Percentiles rank a stretch among this genome's conserved stretches.
These are phyloP conservation scores for Drosophila paulistorum DNA, from an alignment of 1,140 invertebrate genomes.

Conservation along the genomic window DNA sequence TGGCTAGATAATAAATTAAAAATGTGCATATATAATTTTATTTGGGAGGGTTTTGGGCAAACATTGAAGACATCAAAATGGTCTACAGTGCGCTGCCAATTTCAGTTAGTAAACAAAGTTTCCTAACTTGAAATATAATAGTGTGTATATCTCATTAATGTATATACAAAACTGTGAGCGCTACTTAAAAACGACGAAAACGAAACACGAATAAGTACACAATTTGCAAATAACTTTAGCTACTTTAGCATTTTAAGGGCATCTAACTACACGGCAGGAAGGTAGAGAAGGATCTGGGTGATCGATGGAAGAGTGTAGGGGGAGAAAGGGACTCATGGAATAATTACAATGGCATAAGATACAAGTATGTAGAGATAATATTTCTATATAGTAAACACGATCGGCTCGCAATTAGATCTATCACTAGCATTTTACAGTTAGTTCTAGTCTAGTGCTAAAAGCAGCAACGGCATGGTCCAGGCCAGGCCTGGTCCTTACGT, in stretches of 20 bases:
- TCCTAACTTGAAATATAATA: not conserved
- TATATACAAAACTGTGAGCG: slow-evolving; percentile 51
- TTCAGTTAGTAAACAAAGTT: slow-evolving; percentile 7
- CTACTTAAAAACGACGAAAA: slow-evolving; percentile 59
- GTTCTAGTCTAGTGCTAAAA: slow-evolving; percentile 73
- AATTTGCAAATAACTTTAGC: slow-evolving; percentile 70
- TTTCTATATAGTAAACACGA: slow-evolving; percentile 68
- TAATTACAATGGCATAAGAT: slow-evolving; percentile 70
- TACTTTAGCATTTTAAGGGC: slow-evolving; percentile 47
- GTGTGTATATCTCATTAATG: slow-evolving; percentile 19
- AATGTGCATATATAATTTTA: slow-evolving; percentile 18
- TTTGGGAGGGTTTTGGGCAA: slow-evolving; percentile 19
- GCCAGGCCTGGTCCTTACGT: slow-evolving; percentile 49
- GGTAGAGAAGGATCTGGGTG: slow-evolving; percentile 16
- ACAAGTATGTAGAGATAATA: slow-evolving; percentile 29
- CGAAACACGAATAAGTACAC: slow-evolving; percentile 76
- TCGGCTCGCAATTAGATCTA: slow-evolving; percentile 68
- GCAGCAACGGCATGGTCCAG: slow-evolving; percentile 54
- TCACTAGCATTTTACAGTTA: slow-evolving; percentile 73
- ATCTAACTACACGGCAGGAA: slow-evolving; percentile 53
- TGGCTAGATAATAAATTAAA: slow-evolving; percentile 72
- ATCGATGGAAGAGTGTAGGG: no score
- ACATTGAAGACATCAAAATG: not conserved
- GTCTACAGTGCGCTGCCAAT: not conserved
- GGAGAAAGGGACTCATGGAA: slow-evolving; percentile 39